Base-by-base conservation (phyloP, 1,140 invertebrate species). In the Ectropis grisescens region DNA sequence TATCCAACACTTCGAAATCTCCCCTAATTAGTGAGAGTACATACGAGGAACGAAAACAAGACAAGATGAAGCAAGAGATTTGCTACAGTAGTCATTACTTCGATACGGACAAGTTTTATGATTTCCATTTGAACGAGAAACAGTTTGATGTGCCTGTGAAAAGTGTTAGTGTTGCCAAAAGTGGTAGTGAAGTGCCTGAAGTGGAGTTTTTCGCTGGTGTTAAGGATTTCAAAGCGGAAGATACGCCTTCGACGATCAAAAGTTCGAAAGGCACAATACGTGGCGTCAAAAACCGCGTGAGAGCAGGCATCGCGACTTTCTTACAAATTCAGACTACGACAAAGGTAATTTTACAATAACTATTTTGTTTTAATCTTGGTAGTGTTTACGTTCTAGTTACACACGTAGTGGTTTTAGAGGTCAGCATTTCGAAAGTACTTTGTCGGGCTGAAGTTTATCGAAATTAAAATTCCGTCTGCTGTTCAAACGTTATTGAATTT, bases 291-390 rank as follows among this genome's bases (percentile, higher is more conserved):
- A 97, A 98, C 83, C 86, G 95, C 52, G 96, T 98, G 12, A 83
- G 94, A 50, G 94, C 94, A 31, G 95, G 95, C 42, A 97, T 98
- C 54, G 94, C 93, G 9, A 97, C 95, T 2, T 97, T 97, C 74
- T 85, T 97, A 9, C 91, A 93, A 58, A 89, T 93, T 51, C 91
- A 90, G 48, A 86, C 85, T 44, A 82, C 88, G 24, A 86, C 86
- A 24, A 86, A 81, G 76, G 76, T 80, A 75, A 60, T 49, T 49
- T 37, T 29, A 29, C 2, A 29, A 14, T 37, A 19, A 32, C 33
- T 37, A 25, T 39, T 27, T 28, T 16, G 30, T 49, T 43, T 41
- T 41, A 41, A 38, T 58, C 37, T 48, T 27, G 28, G 15, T 23
- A 11, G 30, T 40, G 11, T 33, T 30, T 31, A 25, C 16, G 24